Evolutionary conservation across 2,888 invertebrate genomes (phyloP).

Genomic region (Sisyra nigra): DNA sequence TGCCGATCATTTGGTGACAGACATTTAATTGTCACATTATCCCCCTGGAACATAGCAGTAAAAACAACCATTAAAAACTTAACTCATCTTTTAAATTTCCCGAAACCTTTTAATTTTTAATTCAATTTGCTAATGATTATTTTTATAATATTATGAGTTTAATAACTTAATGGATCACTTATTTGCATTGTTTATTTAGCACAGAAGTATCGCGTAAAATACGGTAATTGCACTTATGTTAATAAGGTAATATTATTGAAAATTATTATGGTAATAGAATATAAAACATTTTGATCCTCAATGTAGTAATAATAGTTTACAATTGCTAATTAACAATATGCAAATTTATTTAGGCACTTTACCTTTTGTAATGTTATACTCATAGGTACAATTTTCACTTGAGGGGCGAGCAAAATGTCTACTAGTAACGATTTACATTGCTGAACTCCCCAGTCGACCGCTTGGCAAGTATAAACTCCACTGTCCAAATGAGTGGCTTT

Average conservation of each 20-base stretch:
- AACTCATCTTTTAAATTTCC: no score
- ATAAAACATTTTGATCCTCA: no score
- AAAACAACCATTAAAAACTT: no score
- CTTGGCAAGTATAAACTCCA: slow-evolving; percentile 68
- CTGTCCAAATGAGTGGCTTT: slow-evolving; percentile 52
- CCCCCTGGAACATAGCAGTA: slow-evolving; percentile 38
- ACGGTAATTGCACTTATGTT: no score
- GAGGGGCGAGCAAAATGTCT: slow-evolving; percentile 43
- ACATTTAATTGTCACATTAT: slow-evolving; percentile 52
- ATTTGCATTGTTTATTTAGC: no score
- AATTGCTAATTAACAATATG: background rate
- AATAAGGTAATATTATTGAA: no score
- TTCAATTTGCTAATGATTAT: no score
- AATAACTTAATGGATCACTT: no score
- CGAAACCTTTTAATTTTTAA: no score
- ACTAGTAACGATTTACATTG: slow-evolving; percentile 48
- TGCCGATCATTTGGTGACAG: slow-evolving; percentile 46
- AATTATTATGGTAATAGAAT: no score
- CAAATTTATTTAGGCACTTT: slow-evolving; percentile 12
- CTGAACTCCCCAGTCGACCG: slow-evolving; percentile 49
- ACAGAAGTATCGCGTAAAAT: no score
- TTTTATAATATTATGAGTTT: no score
- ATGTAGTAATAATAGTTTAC: background rate
- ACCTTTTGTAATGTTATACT: slow-evolving; percentile 56
- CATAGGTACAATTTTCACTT: slow-evolving; percentile 50